phyloP scores from a whole-genome alignment of 2,797 vertebrate species.

The Discoglossus pictus region DNA sequence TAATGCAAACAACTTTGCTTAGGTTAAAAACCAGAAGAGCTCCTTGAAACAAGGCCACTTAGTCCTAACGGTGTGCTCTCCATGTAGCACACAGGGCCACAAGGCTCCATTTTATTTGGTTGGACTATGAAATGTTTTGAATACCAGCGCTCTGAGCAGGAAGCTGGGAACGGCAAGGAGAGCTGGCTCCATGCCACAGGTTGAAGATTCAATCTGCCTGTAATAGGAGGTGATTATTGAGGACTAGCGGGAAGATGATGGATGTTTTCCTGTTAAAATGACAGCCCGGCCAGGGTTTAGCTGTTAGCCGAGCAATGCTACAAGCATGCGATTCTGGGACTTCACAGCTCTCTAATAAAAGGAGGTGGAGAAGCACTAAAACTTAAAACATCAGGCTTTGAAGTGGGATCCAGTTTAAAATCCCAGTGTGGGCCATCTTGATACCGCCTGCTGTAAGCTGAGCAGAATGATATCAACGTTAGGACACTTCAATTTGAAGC shows the following conservation, averaged over 20 bases:
- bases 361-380: no score
- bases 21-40: background rate
- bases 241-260: constrained; percentile 73
- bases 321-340: constrained; percentile 2
- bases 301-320: constrained; percentile 2
- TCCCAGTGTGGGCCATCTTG: no score
- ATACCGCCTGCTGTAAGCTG: no score
- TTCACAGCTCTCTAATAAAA: constrained; percentile 5
- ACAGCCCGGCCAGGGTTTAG: constrained; percentile 61
- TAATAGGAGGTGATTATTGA: constrained; percentile 77
- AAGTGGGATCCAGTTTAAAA: no score
- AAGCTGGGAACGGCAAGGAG: constrained; percentile 68
- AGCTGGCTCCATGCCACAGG: constrained; percentile 67
- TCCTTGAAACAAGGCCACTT: background rate
- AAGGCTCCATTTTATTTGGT: constrained; percentile 57
- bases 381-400: background rate
- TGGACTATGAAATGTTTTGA: constrained; percentile 73
- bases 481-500: no score
- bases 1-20: no score
- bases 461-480: no score
- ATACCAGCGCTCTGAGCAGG: constrained; percentile 70
- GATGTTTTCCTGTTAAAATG: constrained; percentile 77
- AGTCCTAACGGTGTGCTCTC: background rate
- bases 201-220: constrained; percentile 74
- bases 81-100: background rate